Base-by-base conservation (phyloP, 2,797 vertebrate genomes). In the Trachurus trachurus region DNA sequence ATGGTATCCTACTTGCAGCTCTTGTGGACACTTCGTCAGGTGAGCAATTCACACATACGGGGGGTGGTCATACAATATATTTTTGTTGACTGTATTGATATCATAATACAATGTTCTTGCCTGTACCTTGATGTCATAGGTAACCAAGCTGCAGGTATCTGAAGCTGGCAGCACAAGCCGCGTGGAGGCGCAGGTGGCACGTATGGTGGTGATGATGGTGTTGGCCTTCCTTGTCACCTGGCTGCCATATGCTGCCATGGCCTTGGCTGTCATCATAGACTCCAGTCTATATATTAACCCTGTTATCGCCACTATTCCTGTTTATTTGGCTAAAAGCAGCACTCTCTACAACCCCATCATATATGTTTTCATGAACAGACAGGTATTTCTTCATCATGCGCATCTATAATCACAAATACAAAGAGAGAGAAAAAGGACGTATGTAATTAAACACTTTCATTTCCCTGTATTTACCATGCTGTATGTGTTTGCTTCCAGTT, bases 121-220 rank as follows among this genome's bases (percentile, higher is more conserved):
- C 52, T 75, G 1, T 59, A 2, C 56, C 50, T 63, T 56, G 49
- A 2, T 65, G 11, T 53, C 19, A 2, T 9, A 95, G 95, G 94
- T 95, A 77, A 84, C 91, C 26, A 94, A 91, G 57, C 80, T 93
- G 71, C 88, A 94, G 91, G 81, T 89, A 16, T 73, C 87, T 26
- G 88, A 94, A 83, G 79, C 71, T 0, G 86, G 89, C 71, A 94
- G 90, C 80, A 92, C 86, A 6, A 78, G 83, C 45, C 95, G 93
- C 5, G 93, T 96, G 44, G 96, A 97, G 88, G 86, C 87, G 79
- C 95, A 96, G 88, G 96, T 97, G 79, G 93, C 95, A 0, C 91
- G 94, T 50, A 97, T 97, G 96, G 94, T 97, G 1, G 77, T 96
- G 8, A 91, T 96, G 59, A 97, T 97, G 96, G 96, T 97, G 66